Evolutionary conservation across 2,113 vertebrate genomes (phyloP).

Genomic region (Okapia johnstoni): DNA sequence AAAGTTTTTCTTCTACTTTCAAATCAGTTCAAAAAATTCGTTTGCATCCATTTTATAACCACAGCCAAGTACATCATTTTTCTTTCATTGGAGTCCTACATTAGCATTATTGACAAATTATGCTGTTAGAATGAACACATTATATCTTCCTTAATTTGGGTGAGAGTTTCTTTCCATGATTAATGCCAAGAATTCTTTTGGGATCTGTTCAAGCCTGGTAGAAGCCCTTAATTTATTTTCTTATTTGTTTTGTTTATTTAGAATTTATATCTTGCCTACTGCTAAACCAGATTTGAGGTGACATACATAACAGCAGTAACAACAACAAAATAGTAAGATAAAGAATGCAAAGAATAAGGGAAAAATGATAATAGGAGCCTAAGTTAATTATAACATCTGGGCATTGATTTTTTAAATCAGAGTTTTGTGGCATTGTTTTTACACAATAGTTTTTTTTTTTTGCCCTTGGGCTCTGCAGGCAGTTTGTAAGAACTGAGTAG

Average conservation of each 20-base stretch:
- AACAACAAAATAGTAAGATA: conserved; percentile 21
- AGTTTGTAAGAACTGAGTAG: not conserved
- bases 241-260: conserved; percentile 44
- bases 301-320: not conserved
- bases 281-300: conserved; percentile 2
- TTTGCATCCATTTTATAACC: not conserved
- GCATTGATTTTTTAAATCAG: conserved; percentile 17
- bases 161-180: not conserved
- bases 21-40: not conserved
- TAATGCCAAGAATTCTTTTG: conserved; percentile 34
- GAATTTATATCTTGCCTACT: not conserved
- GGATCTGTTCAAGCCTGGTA: not conserved
- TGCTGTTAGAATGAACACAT: not conserved
- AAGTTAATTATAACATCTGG: conserved; percentile 33
- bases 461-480: not conserved
- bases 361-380: not conserved
- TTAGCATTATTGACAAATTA: conserved; percentile 34
- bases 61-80: not conserved
- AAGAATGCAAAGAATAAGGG: conserved; percentile 10
- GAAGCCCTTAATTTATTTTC: conserved; percentile 32
- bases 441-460: not conserved
- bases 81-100: not conserved
- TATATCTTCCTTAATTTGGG: conserved; percentile 35
- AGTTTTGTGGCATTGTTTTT: not conserved
- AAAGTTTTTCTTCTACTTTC: not conserved